Percentiles rank a stretch among this genome's conserved stretches.
Conservation (phyloP, 1,140 invertebrate genomes). For the Brachionus plicatilis region DNA sequence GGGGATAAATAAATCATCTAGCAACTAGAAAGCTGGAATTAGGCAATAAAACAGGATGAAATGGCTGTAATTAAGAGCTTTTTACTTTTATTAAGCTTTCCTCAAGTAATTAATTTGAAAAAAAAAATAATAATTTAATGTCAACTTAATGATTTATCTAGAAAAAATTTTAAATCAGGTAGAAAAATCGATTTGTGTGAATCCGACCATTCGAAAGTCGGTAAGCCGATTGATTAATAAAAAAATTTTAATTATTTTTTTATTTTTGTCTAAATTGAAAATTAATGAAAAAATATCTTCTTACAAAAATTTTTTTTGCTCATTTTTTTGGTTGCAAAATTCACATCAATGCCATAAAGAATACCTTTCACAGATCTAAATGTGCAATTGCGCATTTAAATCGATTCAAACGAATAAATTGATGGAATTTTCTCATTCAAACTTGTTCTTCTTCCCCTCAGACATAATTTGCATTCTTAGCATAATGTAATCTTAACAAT, state of each 20-base stretch:
- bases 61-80: background rate
- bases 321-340: background rate
- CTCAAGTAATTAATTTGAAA: too few relatives aligned
- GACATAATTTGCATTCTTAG: constrained; percentile 19
- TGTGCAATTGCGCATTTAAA: background rate
- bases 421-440: background rate
- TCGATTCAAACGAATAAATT: background rate
- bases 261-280: background rate
- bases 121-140: too few relatives aligned
- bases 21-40: too few relatives aligned
- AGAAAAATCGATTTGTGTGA: background rate
- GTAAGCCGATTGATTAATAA: background rate
- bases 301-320: background rate
- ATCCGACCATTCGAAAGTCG: background rate
- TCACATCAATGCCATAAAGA: background rate
- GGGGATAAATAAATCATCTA: too few relatives aligned
- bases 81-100: background rate
- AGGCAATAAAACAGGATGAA: background rate
- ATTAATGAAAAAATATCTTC: background rate
- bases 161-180: background rate
- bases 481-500: constrained; percentile 14
- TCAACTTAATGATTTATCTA: background rate
- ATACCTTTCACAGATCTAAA: background rate
- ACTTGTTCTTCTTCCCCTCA: constrained; percentile 11
- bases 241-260: background rate